phyloP scores from a whole-genome alignment of 2,113 vertebrate genomes.

The Macrotis lagotis region DNA sequence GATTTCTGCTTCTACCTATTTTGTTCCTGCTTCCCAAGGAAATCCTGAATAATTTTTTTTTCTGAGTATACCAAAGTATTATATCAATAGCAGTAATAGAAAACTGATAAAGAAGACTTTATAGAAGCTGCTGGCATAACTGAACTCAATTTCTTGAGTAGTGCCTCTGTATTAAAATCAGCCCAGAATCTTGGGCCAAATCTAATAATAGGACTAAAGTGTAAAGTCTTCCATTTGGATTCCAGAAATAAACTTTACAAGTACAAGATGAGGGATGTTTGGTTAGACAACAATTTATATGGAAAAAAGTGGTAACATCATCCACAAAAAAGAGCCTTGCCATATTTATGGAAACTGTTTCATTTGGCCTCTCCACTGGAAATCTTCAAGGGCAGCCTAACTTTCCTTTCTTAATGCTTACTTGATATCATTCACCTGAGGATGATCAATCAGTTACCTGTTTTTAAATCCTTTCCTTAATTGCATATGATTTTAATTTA shows the following conservation, averaged over 20 bases:
- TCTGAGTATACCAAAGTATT: neutral
- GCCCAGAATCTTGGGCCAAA: neutral
- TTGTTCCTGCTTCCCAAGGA: neutral
- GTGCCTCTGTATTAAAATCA: neutral
- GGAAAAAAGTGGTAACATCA: neutral
- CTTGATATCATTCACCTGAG: no score
- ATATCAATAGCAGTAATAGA: neutral
- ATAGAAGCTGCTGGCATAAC: neutral
- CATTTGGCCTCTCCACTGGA: no score
- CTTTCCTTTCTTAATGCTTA: no score
- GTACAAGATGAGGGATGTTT: neutral
- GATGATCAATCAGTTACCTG: no score
- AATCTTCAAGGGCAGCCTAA: no score
- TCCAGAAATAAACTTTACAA: neutral
- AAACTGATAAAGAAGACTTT: neutral
- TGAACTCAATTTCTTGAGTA: neutral
- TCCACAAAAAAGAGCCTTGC: no score
- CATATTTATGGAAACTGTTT: no score
- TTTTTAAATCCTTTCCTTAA: no score
- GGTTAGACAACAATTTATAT: neutral
- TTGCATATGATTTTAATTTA: no score
- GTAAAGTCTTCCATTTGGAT: neutral
- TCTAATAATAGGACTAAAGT: neutral
- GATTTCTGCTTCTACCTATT: neutral
- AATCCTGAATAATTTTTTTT: conserved; percentile 23